Evolutionary conservation across 2,797 vertebrate species (phyloP).

Genomic region (Spatula clypeata): DNA sequence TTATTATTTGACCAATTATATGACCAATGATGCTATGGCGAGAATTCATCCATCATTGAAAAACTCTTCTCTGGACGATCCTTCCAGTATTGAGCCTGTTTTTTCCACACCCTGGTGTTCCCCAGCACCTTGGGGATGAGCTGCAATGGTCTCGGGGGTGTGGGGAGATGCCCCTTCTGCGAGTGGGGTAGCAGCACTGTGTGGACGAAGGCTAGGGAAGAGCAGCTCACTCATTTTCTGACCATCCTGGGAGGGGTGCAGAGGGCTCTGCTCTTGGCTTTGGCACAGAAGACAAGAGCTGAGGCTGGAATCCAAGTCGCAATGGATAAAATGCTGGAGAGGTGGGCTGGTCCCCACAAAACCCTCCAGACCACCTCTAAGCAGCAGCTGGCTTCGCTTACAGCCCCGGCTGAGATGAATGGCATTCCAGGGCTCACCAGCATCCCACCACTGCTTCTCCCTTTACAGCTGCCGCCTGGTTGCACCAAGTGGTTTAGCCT

Average conservation of each 20-base stretch:
- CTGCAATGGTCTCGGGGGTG: fast-evolving
- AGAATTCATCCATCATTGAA: not conserved
- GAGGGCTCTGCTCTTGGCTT: not conserved
- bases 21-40: not conserved
- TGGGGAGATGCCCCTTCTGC: not conserved
- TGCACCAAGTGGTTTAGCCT: not conserved
- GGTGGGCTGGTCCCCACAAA: not conserved
- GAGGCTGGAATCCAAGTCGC: not conserved
- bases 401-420: slow-evolving; percentile 4
- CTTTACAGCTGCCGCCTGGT: not conserved
- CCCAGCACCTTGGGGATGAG: fast-evolving
- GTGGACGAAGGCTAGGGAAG: fast-evolving
- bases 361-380: not conserved
- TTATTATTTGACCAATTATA: too few species aligned
- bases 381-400: not conserved
- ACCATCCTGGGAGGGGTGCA: fast-evolving
- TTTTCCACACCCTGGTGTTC: not conserved
- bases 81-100: not conserved
- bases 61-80: not conserved
- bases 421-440: not conserved
- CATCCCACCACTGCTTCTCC: not conserved
- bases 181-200: fast-evolving
- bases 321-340: not conserved
- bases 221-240: not conserved
- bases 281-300: not conserved